Evolutionary conservation across 2,888 invertebrate species (phyloP).

Genomic region (Trissonchulus sp.): DNA sequence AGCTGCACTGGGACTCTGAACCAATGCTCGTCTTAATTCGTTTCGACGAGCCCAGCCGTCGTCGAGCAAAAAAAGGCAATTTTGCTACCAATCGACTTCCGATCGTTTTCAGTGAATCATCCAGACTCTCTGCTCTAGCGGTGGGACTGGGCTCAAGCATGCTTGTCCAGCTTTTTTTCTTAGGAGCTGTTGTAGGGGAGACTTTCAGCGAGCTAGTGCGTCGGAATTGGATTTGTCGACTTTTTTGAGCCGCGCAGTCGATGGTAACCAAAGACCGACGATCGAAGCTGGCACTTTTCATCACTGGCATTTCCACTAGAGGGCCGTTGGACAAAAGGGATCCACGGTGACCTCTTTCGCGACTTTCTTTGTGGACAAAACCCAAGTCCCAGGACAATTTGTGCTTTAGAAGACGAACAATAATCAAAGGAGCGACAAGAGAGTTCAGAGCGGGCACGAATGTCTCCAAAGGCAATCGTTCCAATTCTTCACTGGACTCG

Average conservation of each 20-base stretch:
- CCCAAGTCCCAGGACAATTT: conserved; percentile 50
- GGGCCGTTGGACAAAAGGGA: not conserved
- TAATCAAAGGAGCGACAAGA: conserved; percentile 39
- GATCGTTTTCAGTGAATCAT: not conserved
- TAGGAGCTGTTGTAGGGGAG: conserved; percentile 23
- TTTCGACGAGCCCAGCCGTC: not conserved
- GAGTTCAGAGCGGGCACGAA: not conserved
- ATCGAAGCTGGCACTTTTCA: conserved; percentile 20
- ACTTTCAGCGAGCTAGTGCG: conserved; percentile 15
- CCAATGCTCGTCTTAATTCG: conserved; percentile 18
- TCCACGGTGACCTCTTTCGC: conserved; percentile 9
- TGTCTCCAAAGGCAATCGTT: not conserved
- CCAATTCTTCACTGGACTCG: not conserved
- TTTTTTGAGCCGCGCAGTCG: not conserved
- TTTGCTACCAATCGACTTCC: not conserved
- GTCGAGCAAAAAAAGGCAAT: not conserved
- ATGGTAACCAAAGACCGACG: not conserved
- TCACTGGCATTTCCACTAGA: not conserved
- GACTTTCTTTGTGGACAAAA: conserved; percentile 34
- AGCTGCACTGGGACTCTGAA: not conserved
- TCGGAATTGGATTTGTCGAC: conserved; percentile 11
- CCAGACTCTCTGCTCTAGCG: not conserved
- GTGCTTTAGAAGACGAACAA: conserved; percentile 48
- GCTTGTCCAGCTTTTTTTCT: conserved; percentile 40
- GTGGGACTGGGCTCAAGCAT: conserved; percentile 35